Percentiles rank a stretch among this genome's conserved stretches.
These are phyloP conservation scores for Chiridota heheva DNA, from an alignment of 35 echinoderm and acorn worm genomes.

Conservation along the genomic window DNA sequence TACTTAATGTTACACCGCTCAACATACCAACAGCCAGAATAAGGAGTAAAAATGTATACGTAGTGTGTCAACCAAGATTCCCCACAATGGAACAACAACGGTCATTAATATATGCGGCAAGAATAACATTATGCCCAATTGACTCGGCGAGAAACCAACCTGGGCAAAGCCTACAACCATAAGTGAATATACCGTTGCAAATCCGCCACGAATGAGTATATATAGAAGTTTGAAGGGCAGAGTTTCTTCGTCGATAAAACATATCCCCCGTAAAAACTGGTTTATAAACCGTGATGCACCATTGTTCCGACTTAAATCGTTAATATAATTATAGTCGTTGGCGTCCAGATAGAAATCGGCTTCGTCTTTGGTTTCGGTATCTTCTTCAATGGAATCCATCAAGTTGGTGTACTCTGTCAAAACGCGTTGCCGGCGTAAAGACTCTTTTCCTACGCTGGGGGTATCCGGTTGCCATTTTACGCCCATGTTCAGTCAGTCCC, in stretches of 20 bases:
- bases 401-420: constrained; percentile 29
- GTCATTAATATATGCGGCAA: constrained; percentile 13
- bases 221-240: constrained; percentile 35
- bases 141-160: constrained; percentile 25
- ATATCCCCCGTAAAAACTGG: background rate
- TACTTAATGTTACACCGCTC: background rate
- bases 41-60: constrained; percentile 5
- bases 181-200: constrained; percentile 2
- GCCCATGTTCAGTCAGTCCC: constrained; percentile 26
- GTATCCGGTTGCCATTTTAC: background rate
- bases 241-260: constrained; percentile 1
- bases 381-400: constrained; percentile 17
- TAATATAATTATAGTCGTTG: background rate
- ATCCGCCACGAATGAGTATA: constrained; percentile 27
- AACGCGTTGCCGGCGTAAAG: constrained; percentile 2
- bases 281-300: constrained; percentile 18
- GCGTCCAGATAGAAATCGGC: constrained; percentile 10
- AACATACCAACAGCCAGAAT: constrained; percentile 11
- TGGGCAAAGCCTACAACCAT: constrained; percentile 23
- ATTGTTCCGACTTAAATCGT: background rate
- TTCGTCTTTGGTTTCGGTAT: constrained; percentile 24
- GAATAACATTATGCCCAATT: constrained; percentile 30
- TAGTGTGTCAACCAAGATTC: constrained; percentile 4
- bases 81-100: background rate
- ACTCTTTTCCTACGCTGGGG: background rate